Percentiles rank a stretch among this genome's conserved stretches.
These are phyloP conservation scores for Grammomys surdaster DNA, from an alignment of 2,113 vertebrate species.

Conservation along the genomic window DNA sequence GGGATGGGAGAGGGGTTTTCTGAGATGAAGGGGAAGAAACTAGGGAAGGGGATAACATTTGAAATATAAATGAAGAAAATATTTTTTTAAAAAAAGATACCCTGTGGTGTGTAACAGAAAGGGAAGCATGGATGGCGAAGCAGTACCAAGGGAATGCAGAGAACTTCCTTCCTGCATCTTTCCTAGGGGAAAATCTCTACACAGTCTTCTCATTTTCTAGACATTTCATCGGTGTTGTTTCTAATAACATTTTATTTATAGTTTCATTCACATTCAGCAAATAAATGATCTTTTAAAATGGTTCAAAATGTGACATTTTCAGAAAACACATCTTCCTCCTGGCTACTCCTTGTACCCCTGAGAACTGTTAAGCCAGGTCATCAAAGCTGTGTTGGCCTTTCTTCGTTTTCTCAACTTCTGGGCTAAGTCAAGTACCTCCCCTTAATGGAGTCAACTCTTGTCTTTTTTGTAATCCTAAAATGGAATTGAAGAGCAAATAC, in stretches of 20 bases:
- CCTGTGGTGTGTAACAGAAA: background rate
- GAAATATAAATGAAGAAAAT: too few relatives aligned
- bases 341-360: background rate
- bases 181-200: background rate
- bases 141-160: background rate
- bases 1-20: too few relatives aligned
- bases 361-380: background rate
- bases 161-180: background rate
- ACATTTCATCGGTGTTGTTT: background rate
- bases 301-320: background rate
- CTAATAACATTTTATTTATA: background rate
- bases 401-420: background rate
- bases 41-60: too few relatives aligned
- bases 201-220: background rate
- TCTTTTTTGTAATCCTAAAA: background rate
- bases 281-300: background rate
- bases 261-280: background rate
- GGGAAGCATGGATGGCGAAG: background rate
- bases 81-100: background rate
- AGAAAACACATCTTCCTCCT: background rate
- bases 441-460: background rate
- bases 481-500: background rate
- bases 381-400: background rate
- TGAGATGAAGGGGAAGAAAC: too few relatives aligned
- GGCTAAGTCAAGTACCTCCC: background rate